Base-by-base conservation (phyloP, 1,140 invertebrate genomes). In the Neodiprion pinetum region DNA sequence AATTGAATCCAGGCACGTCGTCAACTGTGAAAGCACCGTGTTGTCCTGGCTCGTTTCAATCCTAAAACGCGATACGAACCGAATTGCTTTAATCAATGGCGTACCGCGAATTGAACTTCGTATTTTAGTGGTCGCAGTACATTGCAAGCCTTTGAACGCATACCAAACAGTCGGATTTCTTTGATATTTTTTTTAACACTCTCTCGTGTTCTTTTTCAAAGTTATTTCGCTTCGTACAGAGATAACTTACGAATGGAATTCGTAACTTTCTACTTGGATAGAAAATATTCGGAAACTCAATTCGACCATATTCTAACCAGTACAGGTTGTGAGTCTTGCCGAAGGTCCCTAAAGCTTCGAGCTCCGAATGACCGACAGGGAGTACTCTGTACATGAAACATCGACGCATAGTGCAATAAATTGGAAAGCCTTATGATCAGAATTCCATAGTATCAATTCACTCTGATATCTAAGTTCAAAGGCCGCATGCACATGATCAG, bases 1-100 rank as follows among this genome's bases (percentile, higher is more conserved):
- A 12, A 69, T 69, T 69, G 21, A 14, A 69, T 69, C 21, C 67
- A 61, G 28, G 53, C n/a, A 61, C n/a, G 53, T 14, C 67, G 21
- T 69, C 40, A 69, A 9, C 40, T 12, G 17, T 69, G 67, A 21
- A 17, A 49, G 21, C 70, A 50, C 21, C 48, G 48, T 61, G 53
- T 17, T 61, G 11, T 40, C 70, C 47, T 71, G 70, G 48, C 70
- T 40, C 14, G 47, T 71, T 71, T 71, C 21, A 21, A 17, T 23
- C 11, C 11, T 61, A 61, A 12, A 17, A 17, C 10, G 48, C 7
- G 48, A 40, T 14, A 53, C 48, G 23, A 12, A 70, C 14, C 14
- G 14, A 48, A 71, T 71, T 71, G 48, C 47, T 71, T 71, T 49
- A 71, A 71, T 71, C 47, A 21, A 14, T 14, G n/a, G 4, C 9